Percentiles rank a stretch among this genome's conserved stretches.
phyloP scores from a whole-genome alignment of 2,888 invertebrate species.

The Lithophane leautieri region DNA sequence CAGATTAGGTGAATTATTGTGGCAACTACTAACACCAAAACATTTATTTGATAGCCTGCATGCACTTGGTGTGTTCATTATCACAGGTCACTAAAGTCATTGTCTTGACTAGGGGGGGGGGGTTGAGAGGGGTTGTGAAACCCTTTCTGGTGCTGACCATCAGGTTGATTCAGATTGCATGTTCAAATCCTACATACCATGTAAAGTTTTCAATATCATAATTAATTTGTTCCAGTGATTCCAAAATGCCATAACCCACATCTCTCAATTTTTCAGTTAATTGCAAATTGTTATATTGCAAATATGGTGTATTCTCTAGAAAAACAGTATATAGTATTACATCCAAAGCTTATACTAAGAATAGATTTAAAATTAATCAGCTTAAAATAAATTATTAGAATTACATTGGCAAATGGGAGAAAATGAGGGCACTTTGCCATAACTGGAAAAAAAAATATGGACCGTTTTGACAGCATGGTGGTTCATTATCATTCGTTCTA shows the following conservation, averaged over 20 bases:
- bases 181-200: neutral
- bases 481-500: neutral
- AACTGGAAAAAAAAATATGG: neutral
- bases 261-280: neutral
- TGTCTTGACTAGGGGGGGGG: neutral
- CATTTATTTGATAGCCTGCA: neutral
- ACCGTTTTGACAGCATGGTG: constrained; percentile 5
- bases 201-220: neutral
- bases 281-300: too few species aligned
- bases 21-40: constrained; percentile 12
- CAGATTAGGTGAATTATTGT: neutral
- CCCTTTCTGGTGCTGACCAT: neutral
- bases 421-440: neutral
- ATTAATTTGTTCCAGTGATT: neutral
- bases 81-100: neutral
- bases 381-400: neutral
- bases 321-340: neutral
- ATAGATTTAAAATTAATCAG: neutral
- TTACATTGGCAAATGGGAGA: neutral
- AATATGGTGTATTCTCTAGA: neutral
- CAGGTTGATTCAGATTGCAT: neutral
- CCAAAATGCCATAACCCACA: neutral
- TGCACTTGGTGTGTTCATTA: neutral
- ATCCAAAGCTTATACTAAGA: neutral
- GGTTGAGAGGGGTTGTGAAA: neutral